These are phyloP conservation scores for Rhingia rostrata DNA, from an alignment of 2,888 invertebrate genomes.

Conservation along the genomic window DNA sequence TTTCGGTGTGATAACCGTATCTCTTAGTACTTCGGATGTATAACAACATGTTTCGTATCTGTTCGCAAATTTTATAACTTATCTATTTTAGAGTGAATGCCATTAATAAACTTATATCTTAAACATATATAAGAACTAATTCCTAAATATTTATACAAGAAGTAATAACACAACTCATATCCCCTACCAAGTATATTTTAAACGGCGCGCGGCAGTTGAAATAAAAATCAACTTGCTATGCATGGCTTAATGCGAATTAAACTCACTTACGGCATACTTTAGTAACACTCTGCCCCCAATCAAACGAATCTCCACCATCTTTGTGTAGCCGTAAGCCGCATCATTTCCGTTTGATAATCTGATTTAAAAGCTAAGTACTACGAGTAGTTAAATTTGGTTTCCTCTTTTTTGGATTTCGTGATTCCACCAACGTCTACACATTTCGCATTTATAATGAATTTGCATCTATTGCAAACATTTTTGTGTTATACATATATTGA, in stretches of 20 bases:
- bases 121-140: too few species aligned
- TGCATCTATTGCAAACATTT: not conserved
- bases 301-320: not conserved
- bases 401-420: not conserved
- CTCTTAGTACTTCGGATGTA: too few species aligned
- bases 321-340: conserved; percentile 30
- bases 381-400: not conserved
- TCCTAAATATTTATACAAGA: too few species aligned
- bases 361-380: conserved; percentile 9
- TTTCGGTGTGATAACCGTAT: too few species aligned
- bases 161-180: too few species aligned
- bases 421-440: conserved; percentile 2
- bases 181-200: too few species aligned
- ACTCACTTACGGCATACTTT: not conserved
- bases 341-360: conserved; percentile 43
- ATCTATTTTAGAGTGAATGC: too few species aligned
- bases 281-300: not conserved
- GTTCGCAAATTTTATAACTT: too few species aligned
- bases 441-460: conserved; percentile 35
- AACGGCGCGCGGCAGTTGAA: too few species aligned
- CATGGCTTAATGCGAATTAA: not conserved
- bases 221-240: not conserved
- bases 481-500: not conserved
- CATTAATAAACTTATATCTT: too few species aligned
- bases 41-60: too few species aligned